phyloP scores from a whole-genome alignment of 2,113 vertebrate genomes.

The Pachypanchax playfairii region DNA sequence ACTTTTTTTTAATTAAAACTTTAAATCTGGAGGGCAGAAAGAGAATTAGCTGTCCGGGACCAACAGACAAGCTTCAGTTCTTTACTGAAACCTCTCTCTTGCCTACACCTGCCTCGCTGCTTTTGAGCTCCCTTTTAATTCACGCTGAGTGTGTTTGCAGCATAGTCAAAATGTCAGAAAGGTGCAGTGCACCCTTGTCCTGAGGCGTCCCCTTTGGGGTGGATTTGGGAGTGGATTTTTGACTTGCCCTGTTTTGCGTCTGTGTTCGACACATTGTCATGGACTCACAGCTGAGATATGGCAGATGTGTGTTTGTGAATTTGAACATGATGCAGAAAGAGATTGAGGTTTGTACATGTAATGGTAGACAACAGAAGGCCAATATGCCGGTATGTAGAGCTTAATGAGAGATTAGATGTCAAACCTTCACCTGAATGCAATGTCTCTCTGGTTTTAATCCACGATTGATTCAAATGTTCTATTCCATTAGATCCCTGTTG shows the following conservation, averaged over 20 bases:
- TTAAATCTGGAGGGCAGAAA: conserved; percentile 62
- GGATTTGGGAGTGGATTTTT: conserved; percentile 62
- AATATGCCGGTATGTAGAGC: conserved; percentile 81
- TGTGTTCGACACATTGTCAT: conserved; percentile 71
- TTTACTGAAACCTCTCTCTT: conserved; percentile 26
- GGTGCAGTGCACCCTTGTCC: conserved; percentile 68
- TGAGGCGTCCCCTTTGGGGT: conserved; percentile 37
- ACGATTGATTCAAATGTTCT: no score
- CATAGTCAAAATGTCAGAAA: conserved; percentile 39
- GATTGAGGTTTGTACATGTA: conserved; percentile 66
- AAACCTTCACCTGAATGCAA: conserved; percentile 63
- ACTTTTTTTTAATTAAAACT: conserved; percentile 81
- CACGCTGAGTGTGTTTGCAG: conserved; percentile 25
- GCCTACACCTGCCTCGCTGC: conserved; percentile 53
- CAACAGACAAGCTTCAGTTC: conserved; percentile 31
- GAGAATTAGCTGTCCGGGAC: conserved; percentile 42
- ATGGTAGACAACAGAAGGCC: conserved; percentile 77
- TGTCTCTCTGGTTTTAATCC: conserved; percentile 55
- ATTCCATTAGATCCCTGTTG: conserved; percentile 78
- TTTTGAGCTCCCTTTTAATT: conserved; percentile 16
- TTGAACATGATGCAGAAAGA: conserved; percentile 51
- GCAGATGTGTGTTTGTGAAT: conserved; percentile 78
- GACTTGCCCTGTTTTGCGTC: conserved; percentile 60
- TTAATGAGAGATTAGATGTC: conserved; percentile 84
- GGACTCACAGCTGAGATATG: conserved; percentile 51